Conservation (phyloP, 1,140 invertebrate species). For the Battus philenor region DNA sequence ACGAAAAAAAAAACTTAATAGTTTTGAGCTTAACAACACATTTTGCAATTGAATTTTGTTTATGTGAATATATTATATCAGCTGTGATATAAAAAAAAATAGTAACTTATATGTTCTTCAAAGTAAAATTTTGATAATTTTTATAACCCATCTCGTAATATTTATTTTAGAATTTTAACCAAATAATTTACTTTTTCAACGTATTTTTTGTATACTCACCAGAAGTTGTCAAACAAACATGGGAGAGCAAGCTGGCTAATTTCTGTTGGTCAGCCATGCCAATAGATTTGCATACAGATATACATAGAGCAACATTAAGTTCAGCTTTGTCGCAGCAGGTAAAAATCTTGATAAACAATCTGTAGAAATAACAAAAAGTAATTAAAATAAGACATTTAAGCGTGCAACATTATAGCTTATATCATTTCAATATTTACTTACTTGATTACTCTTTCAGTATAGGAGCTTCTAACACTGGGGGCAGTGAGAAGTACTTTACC, state of each 20-base stretch:
- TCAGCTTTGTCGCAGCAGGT: slow-evolving; percentile 52
- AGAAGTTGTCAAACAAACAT: slow-evolving; percentile 47
- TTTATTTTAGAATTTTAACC: no score
- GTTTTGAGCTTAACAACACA: no score
- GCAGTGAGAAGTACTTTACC: slow-evolving; percentile 86
- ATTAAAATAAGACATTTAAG: background rate
- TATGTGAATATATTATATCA: no score
- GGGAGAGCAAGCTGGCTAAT: slow-evolving; percentile 40
- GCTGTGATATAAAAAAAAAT: no score
- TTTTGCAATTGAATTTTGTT: no score
- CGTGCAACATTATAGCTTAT: background rate
- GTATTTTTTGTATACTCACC: slow-evolving; percentile 25
- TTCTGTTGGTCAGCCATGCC: slow-evolving; percentile 58
- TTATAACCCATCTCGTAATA: no score
- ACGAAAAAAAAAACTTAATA: no score
- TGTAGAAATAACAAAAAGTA: slow-evolving; percentile 25
- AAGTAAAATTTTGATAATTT: no score
- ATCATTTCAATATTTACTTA: slow-evolving; percentile 30
- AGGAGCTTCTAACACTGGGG: slow-evolving; percentile 79
- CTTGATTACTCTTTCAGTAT: slow-evolving; percentile 83
- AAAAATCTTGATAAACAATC: slow-evolving; percentile 70
- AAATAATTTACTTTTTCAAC: no score
- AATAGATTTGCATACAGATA: slow-evolving; percentile 61
- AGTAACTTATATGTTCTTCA: no score
- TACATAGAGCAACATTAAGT: slow-evolving; percentile 41